A percentile compares a stretch with the other conserved stretches of the same genome.
phyloP scores from a whole-genome alignment of 2,113 vertebrate genomes.

The Chionodraco myersi region DNA sequence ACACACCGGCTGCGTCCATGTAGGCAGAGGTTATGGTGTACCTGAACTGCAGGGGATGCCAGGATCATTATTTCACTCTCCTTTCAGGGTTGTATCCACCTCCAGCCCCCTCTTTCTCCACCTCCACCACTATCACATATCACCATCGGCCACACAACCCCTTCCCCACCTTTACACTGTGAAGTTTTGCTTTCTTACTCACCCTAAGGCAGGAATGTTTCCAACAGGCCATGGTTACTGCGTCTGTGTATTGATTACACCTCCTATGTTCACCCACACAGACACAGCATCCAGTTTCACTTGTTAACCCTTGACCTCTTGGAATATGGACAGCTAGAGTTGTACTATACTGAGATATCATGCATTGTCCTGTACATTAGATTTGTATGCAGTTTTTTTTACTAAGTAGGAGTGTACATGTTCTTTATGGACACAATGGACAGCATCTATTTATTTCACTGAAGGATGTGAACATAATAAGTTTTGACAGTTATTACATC shows the following conservation, averaged over 20 bases:
- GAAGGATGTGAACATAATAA: slow-evolving; percentile 37
- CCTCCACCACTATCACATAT: slow-evolving; percentile 54
- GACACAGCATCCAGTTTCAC: slow-evolving; percentile 64
- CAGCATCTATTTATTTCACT: slow-evolving; percentile 1
- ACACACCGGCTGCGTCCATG: slow-evolving; percentile 43
- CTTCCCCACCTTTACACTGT: slow-evolving; percentile 53
- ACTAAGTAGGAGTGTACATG: slow-evolving; percentile 14
- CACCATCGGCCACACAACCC: slow-evolving; percentile 56
- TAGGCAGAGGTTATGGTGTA: slow-evolving; percentile 71
- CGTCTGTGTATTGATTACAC: slow-evolving; percentile 72
- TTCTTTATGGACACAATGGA: slow-evolving; percentile 14
- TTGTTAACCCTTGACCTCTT: slow-evolving; percentile 73
- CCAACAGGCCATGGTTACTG: slow-evolving; percentile 55
- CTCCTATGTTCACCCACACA: slow-evolving; percentile 75
- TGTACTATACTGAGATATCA: slow-evolving; percentile 9
- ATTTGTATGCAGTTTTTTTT: slow-evolving; percentile 8
- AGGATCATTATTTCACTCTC: slow-evolving; percentile 77
- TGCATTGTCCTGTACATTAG: not conserved
- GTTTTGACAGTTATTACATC: slow-evolving; percentile 46
- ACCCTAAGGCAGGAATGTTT: slow-evolving; percentile 70
- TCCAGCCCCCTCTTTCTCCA: slow-evolving; percentile 55
- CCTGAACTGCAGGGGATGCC: slow-evolving; percentile 72
- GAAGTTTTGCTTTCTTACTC: slow-evolving; percentile 56
- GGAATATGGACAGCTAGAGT: slow-evolving; percentile 52
- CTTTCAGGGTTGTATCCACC: slow-evolving; percentile 69